A percentile compares a stretch with the other conserved stretches of the same genome.
These are phyloP conservation scores for Melanerpes aurifrons DNA, from an alignment of 2,113 vertebrate species.

Conservation along the genomic window DNA sequence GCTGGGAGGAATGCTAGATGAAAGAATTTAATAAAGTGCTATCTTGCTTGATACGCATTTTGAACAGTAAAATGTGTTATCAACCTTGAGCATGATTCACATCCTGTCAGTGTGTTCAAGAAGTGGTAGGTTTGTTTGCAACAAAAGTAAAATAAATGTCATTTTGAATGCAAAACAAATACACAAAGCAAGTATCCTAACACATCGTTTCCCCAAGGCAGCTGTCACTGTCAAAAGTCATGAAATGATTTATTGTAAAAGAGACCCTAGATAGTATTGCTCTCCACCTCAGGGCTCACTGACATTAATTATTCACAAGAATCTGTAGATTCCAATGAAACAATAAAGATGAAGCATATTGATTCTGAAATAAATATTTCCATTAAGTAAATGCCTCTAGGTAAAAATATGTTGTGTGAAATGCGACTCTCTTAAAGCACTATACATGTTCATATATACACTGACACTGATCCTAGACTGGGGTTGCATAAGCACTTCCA, in stretches of 20 bases:
- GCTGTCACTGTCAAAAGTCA: background rate
- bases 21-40: background rate
- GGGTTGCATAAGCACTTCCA: background rate
- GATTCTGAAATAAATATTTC: conserved; percentile 31
- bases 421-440: background rate
- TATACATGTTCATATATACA: rapidly evolving
- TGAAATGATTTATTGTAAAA: background rate
- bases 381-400: conserved; percentile 12
- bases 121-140: background rate
- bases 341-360: background rate
- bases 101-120: background rate
- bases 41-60: background rate
- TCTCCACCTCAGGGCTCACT: background rate
- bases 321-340: background rate
- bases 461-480: background rate
- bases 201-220: background rate
- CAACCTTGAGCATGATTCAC: background rate
- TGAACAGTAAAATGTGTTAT: background rate
- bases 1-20: background rate
- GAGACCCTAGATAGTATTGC: background rate
- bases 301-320: conserved; percentile 38
- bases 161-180: conserved; percentile 26
- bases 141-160: background rate
- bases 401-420: conserved; percentile 6
- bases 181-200: background rate